phyloP scores from a whole-genome alignment of 2,113 vertebrate genomes.

The Sardina pilchardus region DNA sequence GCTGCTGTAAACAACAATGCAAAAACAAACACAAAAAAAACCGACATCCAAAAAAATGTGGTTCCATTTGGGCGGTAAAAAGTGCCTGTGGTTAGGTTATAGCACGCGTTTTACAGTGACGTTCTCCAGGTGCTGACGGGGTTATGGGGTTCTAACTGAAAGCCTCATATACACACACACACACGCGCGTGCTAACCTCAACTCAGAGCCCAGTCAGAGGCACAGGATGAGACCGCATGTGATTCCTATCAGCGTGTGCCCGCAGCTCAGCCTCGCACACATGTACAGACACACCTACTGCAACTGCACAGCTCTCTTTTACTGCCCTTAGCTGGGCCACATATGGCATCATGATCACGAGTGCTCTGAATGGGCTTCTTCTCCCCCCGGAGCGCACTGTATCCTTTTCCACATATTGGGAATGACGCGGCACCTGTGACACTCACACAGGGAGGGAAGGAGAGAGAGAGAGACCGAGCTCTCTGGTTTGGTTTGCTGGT shows the following conservation, averaged over 20 bases:
- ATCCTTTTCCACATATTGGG: not conserved
- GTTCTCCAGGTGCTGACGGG: not conserved
- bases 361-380: not conserved
- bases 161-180: slow-evolving; percentile 37
- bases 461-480: not conserved
- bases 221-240: not conserved
- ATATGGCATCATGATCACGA: not conserved
- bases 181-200: no score
- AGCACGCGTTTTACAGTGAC: not conserved
- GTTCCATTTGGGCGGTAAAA: not conserved
- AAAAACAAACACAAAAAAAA: not conserved
- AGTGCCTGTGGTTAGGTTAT: not conserved
- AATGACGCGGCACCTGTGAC: slow-evolving; percentile 8
- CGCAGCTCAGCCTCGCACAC: not conserved
- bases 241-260: not conserved
- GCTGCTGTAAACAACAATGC: slow-evolving; percentile 21
- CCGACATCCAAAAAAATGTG: not conserved
- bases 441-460: not conserved
- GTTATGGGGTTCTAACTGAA: slow-evolving; percentile 41
- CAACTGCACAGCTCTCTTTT: not conserved
- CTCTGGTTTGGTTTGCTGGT: not conserved
- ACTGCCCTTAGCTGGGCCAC: not conserved
- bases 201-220: not conserved
- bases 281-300: not conserved
- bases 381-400: not conserved